These are phyloP conservation scores for Oscheius sp. DNA, from an alignment of 2,888 invertebrate genomes.

Conservation along the genomic window DNA sequence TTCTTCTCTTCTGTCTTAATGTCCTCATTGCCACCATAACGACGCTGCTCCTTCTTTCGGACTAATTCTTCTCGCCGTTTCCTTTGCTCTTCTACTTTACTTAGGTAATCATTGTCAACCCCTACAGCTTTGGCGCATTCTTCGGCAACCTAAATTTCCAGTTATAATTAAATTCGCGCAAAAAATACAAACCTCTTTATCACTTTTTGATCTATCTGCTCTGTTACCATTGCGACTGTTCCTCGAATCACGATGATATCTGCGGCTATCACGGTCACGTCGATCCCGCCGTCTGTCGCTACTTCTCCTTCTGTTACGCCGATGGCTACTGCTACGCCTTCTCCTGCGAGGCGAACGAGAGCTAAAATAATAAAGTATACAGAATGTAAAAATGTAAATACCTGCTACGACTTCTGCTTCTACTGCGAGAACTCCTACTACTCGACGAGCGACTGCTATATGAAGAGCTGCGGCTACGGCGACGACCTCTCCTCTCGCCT, in stretches of 20 bases:
- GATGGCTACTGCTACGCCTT: neutral
- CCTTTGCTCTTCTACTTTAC: slow-evolving; percentile 70
- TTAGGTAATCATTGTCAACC: slow-evolving; percentile 67
- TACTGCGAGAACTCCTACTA: slow-evolving; percentile 32
- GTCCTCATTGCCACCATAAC: slow-evolving; percentile 36
- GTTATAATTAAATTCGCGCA: neutral
- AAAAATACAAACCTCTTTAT: slow-evolving; percentile 11
- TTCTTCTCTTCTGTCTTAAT: neutral
- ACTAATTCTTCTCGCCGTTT: slow-evolving; percentile 63
- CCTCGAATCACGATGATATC: slow-evolving; percentile 19
- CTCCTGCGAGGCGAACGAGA: slow-evolving; percentile 35
- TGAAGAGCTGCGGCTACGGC: slow-evolving; percentile 46
- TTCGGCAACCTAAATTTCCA: slow-evolving; percentile 28
- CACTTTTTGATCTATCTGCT: slow-evolving; percentile 26
- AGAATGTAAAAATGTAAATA: neutral
- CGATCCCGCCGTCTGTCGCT: slow-evolving; percentile 32
- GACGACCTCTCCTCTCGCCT: no score
- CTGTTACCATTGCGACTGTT: slow-evolving; percentile 10
- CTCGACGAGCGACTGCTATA: slow-evolving; percentile 37
- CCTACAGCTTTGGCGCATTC: slow-evolving; percentile 70
- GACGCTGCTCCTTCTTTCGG: slow-evolving; percentile 55
- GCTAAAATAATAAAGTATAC: no score
- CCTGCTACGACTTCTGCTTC: slow-evolving; percentile 17
- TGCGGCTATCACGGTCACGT: no score
- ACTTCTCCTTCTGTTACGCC: slow-evolving; percentile 34